phyloP scores from a whole-genome alignment of 1,140 invertebrate genomes.

The Nylanderia fulva region DNA sequence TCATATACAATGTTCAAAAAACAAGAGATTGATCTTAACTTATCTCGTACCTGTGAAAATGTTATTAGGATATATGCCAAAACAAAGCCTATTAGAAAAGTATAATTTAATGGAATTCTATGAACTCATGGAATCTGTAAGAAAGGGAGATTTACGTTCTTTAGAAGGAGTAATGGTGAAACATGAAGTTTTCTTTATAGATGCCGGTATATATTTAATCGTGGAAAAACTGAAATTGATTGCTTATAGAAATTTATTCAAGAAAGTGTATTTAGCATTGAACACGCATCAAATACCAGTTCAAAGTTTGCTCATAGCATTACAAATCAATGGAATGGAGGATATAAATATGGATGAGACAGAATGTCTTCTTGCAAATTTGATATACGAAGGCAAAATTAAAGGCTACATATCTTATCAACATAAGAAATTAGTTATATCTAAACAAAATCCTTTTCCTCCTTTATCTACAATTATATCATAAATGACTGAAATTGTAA shows the following conservation, averaged over 20 bases:
- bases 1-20: slow-evolving; percentile 92
- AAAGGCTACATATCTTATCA: slow-evolving; percentile 99
- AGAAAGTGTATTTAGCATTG: slow-evolving; percentile 95
- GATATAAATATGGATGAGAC: slow-evolving; percentile 97
- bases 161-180: slow-evolving; percentile 94
- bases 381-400: slow-evolving; percentile 97
- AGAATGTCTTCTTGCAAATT: slow-evolving; percentile 97
- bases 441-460: slow-evolving; percentile 98
- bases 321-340: slow-evolving; percentile 92
- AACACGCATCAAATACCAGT: slow-evolving; percentile 97
- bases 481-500: slow-evolving; percentile 61
- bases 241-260: slow-evolving; percentile 98
- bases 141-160: slow-evolving; percentile 94
- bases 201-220: slow-evolving; percentile 98
- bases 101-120: slow-evolving; percentile 97
- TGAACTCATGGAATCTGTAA: slow-evolving; percentile 94
- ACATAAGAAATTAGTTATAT: slow-evolving; percentile 98
- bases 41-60: slow-evolving; percentile 99
- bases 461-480: slow-evolving; percentile 85
- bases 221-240: slow-evolving; percentile 98
- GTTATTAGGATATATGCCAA: slow-evolving; percentile 97
- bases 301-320: slow-evolving; percentile 91
- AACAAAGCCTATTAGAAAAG: slow-evolving; percentile 91
- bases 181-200: slow-evolving; percentile 97
- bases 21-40: slow-evolving; percentile 97